A percentile compares a stretch with the other conserved stretches of the same genome.
Conservation (phyloP, 2,113 vertebrate species). For the Pygoscelis adeliae region DNA sequence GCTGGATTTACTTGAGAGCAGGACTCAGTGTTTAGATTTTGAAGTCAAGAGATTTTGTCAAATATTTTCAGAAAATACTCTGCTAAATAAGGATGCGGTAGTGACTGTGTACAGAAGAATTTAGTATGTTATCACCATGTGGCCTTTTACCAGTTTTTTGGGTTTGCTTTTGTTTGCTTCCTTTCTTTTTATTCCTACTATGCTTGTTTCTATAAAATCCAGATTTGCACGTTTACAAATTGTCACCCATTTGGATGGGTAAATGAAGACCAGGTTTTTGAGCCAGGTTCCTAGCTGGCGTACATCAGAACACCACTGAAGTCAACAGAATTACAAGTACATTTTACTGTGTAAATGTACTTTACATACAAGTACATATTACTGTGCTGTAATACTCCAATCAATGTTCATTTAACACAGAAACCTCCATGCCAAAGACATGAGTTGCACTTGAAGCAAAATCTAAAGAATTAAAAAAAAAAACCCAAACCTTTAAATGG, state of each 20-base stretch:
- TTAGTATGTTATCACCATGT: fast-evolving
- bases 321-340: neutral
- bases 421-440: neutral
- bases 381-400: neutral
- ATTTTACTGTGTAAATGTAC: too few species aligned
- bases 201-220: neutral
- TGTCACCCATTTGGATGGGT: neutral
- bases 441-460: neutral
- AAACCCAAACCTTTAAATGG: neutral
- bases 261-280: neutral
- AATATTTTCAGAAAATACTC: neutral
- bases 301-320: neutral
- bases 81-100: neutral
- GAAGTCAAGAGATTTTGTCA: neutral
- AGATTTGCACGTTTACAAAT: neutral
- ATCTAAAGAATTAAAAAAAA: neutral
- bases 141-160: neutral
- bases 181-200: neutral
- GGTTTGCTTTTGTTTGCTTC: neutral
- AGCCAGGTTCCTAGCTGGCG: neutral
- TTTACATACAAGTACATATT: too few species aligned
- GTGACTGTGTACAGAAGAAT: neutral
- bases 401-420: neutral
- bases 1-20: neutral
- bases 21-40: neutral